phyloP scores from a whole-genome alignment of 1,140 invertebrate species.

The Calosoma granatense region DNA sequence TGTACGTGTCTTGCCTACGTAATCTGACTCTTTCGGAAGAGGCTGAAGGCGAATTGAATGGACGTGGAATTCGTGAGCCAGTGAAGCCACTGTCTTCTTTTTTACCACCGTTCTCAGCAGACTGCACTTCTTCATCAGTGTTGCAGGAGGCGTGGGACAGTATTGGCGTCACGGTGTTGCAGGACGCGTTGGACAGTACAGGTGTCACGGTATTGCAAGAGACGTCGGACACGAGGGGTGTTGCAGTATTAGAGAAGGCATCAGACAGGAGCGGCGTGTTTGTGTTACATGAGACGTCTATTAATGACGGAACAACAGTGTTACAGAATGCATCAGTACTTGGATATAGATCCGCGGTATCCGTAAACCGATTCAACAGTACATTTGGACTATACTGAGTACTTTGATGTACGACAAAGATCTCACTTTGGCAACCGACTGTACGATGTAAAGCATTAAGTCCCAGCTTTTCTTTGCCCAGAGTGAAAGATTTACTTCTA shows the following conservation, averaged over 20 bases:
- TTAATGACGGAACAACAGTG: constrained; percentile 7
- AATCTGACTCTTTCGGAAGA: constrained; percentile 36
- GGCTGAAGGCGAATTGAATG: constrained; percentile 33
- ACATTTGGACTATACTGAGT: constrained; percentile 25
- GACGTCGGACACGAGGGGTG: constrained; percentile 13
- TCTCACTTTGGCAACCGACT: constrained; percentile 23
- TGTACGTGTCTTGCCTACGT: constrained; percentile 41
- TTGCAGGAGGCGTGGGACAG: neutral
- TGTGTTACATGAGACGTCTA: neutral
- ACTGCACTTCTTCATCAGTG: neutral
- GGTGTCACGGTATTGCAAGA: neutral
- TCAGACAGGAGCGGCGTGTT: constrained; percentile 16
- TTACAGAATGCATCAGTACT: constrained; percentile 22
- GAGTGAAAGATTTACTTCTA: constrained; percentile 31
- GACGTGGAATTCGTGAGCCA: constrained; percentile 36
- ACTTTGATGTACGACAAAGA: constrained; percentile 14
- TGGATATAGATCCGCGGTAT: too few species aligned
- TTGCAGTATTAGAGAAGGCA: constrained; percentile 20
- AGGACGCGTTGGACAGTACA: neutral
- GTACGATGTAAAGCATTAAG: constrained; percentile 21
- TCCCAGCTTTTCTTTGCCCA: constrained; percentile 26
- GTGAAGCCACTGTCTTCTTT: constrained; percentile 17
- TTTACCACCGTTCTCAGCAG: constrained; percentile 7
- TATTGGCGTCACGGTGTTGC: neutral
- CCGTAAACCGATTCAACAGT: too few species aligned